Evolutionary conservation across 2,888 invertebrate species (phyloP), one percentile per base, ranked within the genome.

Genomic region (Oscheius sp.): DNA sequence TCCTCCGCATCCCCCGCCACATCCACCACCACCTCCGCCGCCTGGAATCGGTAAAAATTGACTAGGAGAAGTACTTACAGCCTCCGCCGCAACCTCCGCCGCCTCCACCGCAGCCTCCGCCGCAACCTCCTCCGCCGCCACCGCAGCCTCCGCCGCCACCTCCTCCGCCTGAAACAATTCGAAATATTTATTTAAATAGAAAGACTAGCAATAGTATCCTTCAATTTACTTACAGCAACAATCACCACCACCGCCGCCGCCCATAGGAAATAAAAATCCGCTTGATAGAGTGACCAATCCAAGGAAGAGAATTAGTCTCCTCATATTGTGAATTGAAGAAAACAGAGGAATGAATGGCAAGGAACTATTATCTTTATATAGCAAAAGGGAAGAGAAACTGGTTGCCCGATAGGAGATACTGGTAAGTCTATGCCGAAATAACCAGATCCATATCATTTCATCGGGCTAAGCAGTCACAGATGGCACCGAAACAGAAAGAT

Each of bases 1-100:
- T 16, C 66, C 25, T 29, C 55, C 55, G 41, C 56, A n/a, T 29
- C 69, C 55, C 1, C 55, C 16, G 0, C 56, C 55, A 21, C 69
- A 53, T n/a, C 69, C 53, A 9, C 69, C n/a, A 69, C 43, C 53
- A 21, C 56, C 55, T 18, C 69, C 69, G 12, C 69, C n/a, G n/a
- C n/a, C n/a, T n/a, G n/a, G n/a, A n/a, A n/a, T n/a, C n/a, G n/a
- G n/a, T n/a, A n/a, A n/a, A n/a, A n/a, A n/a, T n/a, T n/a, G n/a
- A n/a, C n/a, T n/a, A n/a, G n/a, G n/a, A n/a, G n/a, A n/a, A n/a
- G n/a, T n/a, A n/a, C n/a, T n/a, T n/a, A n/a, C n/a, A n/a, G n/a
- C n/a, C n/a, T n/a, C n/a, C n/a, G n/a, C n/a, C n/a, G n/a, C n/a
- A n/a, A n/a, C n/a, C n/a, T n/a, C n/a, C n/a, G n/a, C n/a, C n/a